Evolutionary conservation across 2,888 invertebrate species (phyloP).

Genomic region (Drosophila mettleri): DNA sequence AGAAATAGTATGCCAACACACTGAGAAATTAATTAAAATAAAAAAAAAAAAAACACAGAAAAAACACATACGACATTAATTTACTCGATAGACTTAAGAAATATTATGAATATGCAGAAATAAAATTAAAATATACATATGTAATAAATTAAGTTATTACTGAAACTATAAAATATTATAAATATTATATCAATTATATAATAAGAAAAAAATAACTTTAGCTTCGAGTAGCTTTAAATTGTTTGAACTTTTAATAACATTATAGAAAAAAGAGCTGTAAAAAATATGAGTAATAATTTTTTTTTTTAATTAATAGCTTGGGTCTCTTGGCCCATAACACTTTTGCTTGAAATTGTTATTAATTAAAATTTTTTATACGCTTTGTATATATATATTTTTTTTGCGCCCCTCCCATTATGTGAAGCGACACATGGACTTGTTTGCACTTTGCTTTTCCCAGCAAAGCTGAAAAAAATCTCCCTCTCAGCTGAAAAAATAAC

Average conservation of each 20-base stretch:
- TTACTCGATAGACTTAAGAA: not conserved
- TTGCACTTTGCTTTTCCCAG: not conserved
- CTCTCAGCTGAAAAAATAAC: conserved; percentile 26
- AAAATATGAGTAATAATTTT: not conserved
- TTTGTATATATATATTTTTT: not conserved
- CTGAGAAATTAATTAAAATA: conserved; percentile 38
- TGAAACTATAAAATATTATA: not conserved
- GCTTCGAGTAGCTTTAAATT: not conserved
- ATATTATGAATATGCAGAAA: not conserved
- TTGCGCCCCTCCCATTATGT: not conserved
- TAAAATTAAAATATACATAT: not conserved
- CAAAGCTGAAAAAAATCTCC: conserved; percentile 1
- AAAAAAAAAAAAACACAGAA: conserved; percentile 9
- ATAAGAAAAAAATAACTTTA: not conserved
- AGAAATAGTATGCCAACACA: conserved; percentile 63
- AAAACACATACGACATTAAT: not conserved
- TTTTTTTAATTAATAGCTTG: not conserved
- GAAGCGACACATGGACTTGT: conserved; percentile 1
- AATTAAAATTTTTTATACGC: conserved; percentile 12
- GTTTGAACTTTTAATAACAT: not conserved
- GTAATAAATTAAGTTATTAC: not conserved
- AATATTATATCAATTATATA: not conserved
- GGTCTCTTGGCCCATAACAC: conserved; percentile 3
- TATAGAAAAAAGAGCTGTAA: not conserved
- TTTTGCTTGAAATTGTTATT: conserved; percentile 8